phyloP scores from a whole-genome alignment of 2,888 invertebrate genomes.

The Lasioglossum pauxillum region DNA sequence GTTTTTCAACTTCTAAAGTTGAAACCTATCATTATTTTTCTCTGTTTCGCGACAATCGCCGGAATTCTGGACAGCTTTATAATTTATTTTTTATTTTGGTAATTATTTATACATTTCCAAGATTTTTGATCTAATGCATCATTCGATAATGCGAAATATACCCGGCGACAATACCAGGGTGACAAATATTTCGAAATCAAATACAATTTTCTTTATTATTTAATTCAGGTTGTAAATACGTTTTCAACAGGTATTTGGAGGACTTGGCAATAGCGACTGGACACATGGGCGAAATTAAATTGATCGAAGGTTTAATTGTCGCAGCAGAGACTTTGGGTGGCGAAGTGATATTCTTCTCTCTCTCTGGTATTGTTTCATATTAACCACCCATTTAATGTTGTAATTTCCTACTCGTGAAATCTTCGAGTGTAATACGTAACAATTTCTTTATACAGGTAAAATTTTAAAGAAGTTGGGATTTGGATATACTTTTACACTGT shows the following conservation, averaged over 20 bases:
- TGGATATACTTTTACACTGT: conserved; percentile 91
- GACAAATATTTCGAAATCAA: background rate
- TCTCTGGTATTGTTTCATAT: conserved; percentile 86
- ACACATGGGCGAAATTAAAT: conserved; percentile 88
- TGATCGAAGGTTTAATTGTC: conserved; percentile 92
- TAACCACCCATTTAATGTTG: background rate
- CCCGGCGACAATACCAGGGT: background rate
- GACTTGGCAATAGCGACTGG: conserved; percentile 89
- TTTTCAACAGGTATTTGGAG: conserved; percentile 89
- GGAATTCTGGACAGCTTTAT: conserved; percentile 93
- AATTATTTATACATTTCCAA: conserved; percentile 61
- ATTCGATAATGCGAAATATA: background rate
- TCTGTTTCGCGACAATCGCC: conserved; percentile 90
- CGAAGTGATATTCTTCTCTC: conserved; percentile 91
- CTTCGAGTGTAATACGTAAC: background rate
- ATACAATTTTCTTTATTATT: background rate
- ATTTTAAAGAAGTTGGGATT: conserved; percentile 93
- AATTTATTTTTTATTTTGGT: conserved; percentile 93
- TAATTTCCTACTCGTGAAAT: background rate
- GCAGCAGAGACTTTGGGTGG: conserved; percentile 92
- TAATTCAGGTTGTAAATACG: background rate
- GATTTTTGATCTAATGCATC: background rate
- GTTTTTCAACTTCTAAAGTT: conserved; percentile 87
- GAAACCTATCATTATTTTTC: conserved; percentile 89
- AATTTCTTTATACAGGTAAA: conserved; percentile 86